These are phyloP conservation scores for Craseonycteris thonglongyai DNA, from an alignment of 2,113 vertebrate genomes.

Conservation along the genomic window DNA sequence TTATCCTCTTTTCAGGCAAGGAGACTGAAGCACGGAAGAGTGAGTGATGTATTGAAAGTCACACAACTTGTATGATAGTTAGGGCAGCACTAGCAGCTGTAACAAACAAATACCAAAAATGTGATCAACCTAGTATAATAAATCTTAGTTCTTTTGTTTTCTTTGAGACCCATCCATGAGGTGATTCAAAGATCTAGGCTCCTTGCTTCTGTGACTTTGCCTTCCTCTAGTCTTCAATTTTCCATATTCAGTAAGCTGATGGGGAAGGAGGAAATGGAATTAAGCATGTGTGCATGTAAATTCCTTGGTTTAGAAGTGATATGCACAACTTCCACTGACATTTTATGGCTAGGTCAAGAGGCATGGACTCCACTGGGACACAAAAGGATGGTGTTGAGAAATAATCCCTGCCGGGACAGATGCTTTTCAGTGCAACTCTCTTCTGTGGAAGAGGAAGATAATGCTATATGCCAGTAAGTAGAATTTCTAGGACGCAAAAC, in stretches of 20 bases:
- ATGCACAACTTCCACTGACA: neutral
- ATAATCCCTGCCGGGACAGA: neutral
- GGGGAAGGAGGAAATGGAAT: neutral
- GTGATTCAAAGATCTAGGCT: neutral
- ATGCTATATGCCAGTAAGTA: neutral
- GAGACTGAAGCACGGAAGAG: neutral
- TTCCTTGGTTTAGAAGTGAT: neutral
- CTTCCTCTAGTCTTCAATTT: neutral
- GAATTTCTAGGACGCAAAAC: neutral
- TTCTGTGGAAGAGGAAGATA: neutral
- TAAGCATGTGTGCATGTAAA: neutral
- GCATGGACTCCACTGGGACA: neutral
- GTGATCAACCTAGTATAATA: neutral
- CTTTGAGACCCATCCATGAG: neutral
- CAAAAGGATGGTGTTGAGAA: neutral
- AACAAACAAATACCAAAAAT: neutral
- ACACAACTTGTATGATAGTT: neutral
- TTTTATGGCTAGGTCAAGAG: neutral
- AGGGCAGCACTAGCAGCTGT: neutral
- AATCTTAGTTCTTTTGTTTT: neutral
- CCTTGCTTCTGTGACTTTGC: neutral
- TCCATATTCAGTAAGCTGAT: neutral
- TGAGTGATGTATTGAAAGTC: neutral
- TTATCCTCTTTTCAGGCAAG: neutral
- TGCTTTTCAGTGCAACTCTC: neutral